phyloP scores from a whole-genome alignment of 2,113 vertebrate genomes.

The Tonatia bakeri region DNA sequence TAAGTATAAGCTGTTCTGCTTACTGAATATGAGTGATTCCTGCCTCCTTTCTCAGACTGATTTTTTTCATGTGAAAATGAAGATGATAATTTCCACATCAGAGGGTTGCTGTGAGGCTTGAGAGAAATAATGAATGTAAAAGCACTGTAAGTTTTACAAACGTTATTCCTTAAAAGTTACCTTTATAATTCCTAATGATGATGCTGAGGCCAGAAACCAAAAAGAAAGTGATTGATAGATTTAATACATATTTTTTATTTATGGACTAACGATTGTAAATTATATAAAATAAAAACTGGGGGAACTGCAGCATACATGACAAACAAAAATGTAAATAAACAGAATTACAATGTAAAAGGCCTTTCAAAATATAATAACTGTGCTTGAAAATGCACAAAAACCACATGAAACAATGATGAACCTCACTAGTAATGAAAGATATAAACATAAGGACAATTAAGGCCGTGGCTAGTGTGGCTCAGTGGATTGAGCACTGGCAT shows the following conservation, averaged over 20 bases:
- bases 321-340: neutral
- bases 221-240: neutral
- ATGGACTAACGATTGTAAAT: neutral
- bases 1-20: neutral
- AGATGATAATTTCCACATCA: neutral
- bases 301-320: neutral
- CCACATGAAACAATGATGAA: neutral
- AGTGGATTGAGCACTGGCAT: no score
- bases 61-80: neutral
- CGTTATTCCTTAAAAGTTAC: neutral
- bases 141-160: neutral
- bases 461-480: no score
- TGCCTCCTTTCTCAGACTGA: neutral
- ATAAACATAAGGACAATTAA: neutral
- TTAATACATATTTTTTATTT: neutral
- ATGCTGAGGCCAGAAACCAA: neutral
- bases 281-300: neutral
- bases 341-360: neutral
- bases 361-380: neutral
- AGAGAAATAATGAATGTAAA: neutral
- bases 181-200: neutral
- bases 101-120: neutral
- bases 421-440: neutral
- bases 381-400: neutral
- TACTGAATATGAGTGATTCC: neutral